Evolutionary conservation across 2,113 vertebrate species (phyloP), one percentile per base, ranked within the genome.

Genomic region (Tringa solitaria): DNA sequence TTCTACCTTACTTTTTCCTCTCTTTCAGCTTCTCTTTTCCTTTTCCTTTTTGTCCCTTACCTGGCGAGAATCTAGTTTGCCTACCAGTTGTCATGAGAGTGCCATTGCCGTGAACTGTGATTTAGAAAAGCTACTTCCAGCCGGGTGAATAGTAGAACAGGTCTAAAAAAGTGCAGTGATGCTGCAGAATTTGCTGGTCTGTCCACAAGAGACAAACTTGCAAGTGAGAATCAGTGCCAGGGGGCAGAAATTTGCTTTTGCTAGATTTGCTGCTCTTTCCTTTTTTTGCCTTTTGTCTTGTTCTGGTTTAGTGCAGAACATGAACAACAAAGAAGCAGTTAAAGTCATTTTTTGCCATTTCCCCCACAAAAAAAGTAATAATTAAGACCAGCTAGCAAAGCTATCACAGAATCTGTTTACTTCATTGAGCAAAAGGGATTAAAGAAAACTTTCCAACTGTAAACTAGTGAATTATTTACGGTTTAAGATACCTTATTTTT

Each of bases 51-150:
- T 28, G 12, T 12, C 39, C 11, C 53, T 68, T 50, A 9, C 5
- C 18, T 41, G 17, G 7, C 60, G 39, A 74, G 41, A 60, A 63
- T 63, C 60, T 41, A 2, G 7, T 51, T 91, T 70, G 22, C 30
- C 48, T 75, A 7, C 6, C 7, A 32, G 43, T 59, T 6, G 0
- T 56, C 28, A 48, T 1, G 1, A 32, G 33, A 56, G 7, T 41
- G 20, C 27, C 4, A 4, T 43, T 84, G 56, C 19, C 32, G 11
- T 68, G 54, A 65, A 7, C 16, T 61, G 27, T 41, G 32, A 32
- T 61, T 45, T 39, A 48, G 48, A 84, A 81, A 74, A 27, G 9
- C 53, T 79, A 0, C 15, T 85, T 83, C 12, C 39, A 89, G 17
- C 4, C 45, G 9, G 10, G 10, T 61, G 8, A 39, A 53, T 17